These are phyloP conservation scores for Arctocebus calabarensis DNA, from an alignment of 2,797 vertebrate species.

Conservation along the genomic window DNA sequence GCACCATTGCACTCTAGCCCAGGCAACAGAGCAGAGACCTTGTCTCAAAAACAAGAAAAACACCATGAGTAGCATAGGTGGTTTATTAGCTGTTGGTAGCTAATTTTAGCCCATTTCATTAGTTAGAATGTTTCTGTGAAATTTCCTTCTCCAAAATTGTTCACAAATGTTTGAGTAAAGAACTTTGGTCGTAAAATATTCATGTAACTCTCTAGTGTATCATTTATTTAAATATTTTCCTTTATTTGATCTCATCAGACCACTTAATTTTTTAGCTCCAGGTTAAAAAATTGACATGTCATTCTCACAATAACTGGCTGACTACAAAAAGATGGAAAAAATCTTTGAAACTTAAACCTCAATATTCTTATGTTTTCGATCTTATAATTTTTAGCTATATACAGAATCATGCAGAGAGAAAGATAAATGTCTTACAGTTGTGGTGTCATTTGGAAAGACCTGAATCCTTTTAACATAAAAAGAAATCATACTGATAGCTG, in stretches of 20 bases:
- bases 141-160: conserved; percentile 22
- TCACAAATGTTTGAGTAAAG: conserved; percentile 32
- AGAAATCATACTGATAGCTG: not conserved
- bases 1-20: not conserved
- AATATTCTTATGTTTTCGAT: conserved; percentile 40
- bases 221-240: conserved; percentile 54
- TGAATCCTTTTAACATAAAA: conserved; percentile 6
- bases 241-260: not conserved
- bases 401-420: not conserved
- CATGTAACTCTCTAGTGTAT: not conserved
- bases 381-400: conserved; percentile 13
- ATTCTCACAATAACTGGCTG: not conserved
- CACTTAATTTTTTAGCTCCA: conserved; percentile 53
- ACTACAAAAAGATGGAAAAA: not conserved
- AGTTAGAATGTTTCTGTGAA: conserved; percentile 38
- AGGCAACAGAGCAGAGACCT: not conserved
- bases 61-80: not conserved
- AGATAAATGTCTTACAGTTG: not conserved
- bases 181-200: conserved; percentile 50
- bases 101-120: conserved; percentile 50
- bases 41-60: not conserved
- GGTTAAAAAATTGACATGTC: conserved; percentile 42
- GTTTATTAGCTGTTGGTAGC: not conserved
- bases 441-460: conserved; percentile 41
- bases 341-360: conserved; percentile 43